A percentile compares a stretch with the other conserved stretches of the same genome.
Conservation (phyloP, 2,113 vertebrate species). For the Anser brachyrhynchus region DNA sequence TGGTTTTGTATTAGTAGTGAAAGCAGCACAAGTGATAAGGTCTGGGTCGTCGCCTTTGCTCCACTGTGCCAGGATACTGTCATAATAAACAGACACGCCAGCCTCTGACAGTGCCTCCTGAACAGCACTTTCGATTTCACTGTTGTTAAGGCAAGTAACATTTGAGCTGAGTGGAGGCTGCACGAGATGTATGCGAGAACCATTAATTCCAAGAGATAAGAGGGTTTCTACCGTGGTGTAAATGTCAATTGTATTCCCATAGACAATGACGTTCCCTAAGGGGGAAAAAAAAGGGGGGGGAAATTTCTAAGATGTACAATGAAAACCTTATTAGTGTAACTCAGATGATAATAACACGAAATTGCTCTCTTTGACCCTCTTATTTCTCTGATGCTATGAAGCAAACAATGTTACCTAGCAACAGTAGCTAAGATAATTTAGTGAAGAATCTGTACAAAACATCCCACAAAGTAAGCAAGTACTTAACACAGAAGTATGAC, state of each 20-base stretch:
- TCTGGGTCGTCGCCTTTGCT: conserved; percentile 69
- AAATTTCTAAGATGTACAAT: conserved; percentile 55
- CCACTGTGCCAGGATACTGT: conserved; percentile 82
- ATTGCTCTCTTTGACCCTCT: conserved; percentile 75
- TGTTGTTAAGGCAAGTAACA: conserved; percentile 73
- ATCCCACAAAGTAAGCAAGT: conserved; percentile 80
- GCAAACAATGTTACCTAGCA: conserved; percentile 81
- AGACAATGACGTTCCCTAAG: conserved; percentile 86
- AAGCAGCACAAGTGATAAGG: conserved; percentile 79
- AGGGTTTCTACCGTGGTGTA: conserved; percentile 84
- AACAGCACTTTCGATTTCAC: conserved; percentile 64
- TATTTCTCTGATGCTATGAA: conserved; percentile 78
- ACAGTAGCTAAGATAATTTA: conserved; percentile 80
- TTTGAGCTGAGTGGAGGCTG: conserved; percentile 60
- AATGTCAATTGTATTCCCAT: conserved; percentile 85
- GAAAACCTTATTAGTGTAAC: conserved; percentile 73
- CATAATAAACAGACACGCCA: conserved; percentile 69
- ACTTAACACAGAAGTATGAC: conserved; percentile 73
- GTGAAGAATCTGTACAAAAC: conserved; percentile 78
- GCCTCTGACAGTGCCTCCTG: conserved; percentile 53
- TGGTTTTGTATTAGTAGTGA: conserved; percentile 71
- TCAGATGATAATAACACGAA: conserved; percentile 70
- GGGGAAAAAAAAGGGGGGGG: background rate
- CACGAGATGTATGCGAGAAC: conserved; percentile 83
- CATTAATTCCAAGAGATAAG: conserved; percentile 80